A percentile compares a stretch with the other conserved stretches of the same genome.
Conservation (phyloP, 2,113 vertebrate species). For the Charina bottae region DNA sequence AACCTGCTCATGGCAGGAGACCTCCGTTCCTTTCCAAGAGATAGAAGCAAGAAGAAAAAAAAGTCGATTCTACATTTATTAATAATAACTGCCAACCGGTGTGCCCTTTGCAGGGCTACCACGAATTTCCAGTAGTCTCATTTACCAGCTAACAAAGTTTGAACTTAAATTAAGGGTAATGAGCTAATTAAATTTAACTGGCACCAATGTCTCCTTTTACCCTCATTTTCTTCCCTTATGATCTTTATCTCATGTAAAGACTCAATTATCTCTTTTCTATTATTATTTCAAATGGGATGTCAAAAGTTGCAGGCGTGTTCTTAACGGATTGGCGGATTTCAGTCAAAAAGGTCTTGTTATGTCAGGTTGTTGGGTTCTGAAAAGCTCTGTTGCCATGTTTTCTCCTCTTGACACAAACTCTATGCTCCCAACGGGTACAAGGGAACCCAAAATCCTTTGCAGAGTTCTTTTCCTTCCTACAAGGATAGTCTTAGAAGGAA, state of each 20-base stretch:
- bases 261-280: slow-evolving; percentile 57
- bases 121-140: slow-evolving; percentile 55
- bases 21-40: slow-evolving; percentile 4
- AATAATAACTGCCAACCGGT: slow-evolving; percentile 28
- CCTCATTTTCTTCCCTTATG: slow-evolving; percentile 33
- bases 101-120: slow-evolving; percentile 58
- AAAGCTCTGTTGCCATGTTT: background rate
- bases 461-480: slow-evolving; percentile 5
- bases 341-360: slow-evolving; percentile 45
- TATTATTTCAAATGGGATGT: slow-evolving; percentile 62
- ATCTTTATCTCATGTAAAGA: slow-evolving; percentile 52
- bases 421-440: background rate
- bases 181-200: slow-evolving; percentile 69
- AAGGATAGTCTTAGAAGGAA: background rate
- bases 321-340: slow-evolving; percentile 52
- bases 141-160: slow-evolving; percentile 66
- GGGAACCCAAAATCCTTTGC: slow-evolving; percentile 20
- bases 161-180: slow-evolving; percentile 71
- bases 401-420: background rate
- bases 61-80: slow-evolving; percentile 25
- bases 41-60: slow-evolving; percentile 3
- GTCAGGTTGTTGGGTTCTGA: slow-evolving; percentile 20
- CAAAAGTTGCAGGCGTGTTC: slow-evolving; percentile 47
- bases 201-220: slow-evolving; percentile 46
- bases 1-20: background rate